Conservation (phyloP, 2,797 vertebrate genomes). For the Psittacula echo region DNA sequence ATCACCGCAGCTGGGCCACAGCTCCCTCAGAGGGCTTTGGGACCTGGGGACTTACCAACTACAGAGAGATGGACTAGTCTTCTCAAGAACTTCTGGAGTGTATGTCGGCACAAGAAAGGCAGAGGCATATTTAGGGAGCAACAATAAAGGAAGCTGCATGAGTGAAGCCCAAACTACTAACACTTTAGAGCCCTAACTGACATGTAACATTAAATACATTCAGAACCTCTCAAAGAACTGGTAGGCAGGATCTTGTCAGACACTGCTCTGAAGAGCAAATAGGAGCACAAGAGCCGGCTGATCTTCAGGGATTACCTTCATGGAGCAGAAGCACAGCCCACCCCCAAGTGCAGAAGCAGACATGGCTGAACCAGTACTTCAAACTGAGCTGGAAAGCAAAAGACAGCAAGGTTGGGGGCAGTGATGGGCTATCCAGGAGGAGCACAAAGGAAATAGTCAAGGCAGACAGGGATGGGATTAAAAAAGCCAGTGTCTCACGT, state of each 20-base stretch:
- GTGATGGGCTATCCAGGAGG: fast-evolving
- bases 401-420: neutral
- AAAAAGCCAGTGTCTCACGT: neutral
- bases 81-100: neutral
- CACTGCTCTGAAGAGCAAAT: neutral
- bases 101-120: neutral
- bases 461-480: neutral
- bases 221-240: neutral
- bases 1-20: neutral
- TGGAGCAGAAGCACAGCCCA: neutral
- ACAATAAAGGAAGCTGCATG: neutral
- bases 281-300: neutral
- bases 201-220: neutral
- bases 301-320: neutral
- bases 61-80: neutral
- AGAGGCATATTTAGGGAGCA: neutral
- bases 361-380: neutral
- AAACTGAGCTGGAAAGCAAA: neutral
- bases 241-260: neutral
- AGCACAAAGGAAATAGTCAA: neutral
- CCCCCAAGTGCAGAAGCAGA: neutral
- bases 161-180: neutral
- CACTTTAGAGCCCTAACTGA: neutral
- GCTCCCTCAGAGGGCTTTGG: fast-evolving
- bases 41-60: neutral